Percentiles rank a stretch among this genome's conserved stretches.
These are phyloP conservation scores for Corynorhinus townsendii DNA, from an alignment of 2,113 vertebrate species.

Conservation along the genomic window DNA sequence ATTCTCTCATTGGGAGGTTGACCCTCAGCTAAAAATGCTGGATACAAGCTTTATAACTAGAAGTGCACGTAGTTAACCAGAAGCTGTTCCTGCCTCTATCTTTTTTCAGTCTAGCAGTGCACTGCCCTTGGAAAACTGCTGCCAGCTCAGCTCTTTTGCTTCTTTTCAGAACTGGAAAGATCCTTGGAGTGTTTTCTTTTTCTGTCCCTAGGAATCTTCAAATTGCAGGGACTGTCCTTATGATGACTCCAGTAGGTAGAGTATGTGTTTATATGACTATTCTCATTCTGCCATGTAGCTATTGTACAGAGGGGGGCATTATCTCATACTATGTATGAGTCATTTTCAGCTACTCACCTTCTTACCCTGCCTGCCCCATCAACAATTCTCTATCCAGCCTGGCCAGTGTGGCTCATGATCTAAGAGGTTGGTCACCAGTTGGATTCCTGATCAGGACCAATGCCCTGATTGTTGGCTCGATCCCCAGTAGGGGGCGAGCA, in stretches of 20 bases:
- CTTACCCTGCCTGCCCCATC: background rate
- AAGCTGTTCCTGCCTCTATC: background rate
- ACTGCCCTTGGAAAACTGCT: slow-evolving; percentile 34
- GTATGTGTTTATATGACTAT: background rate
- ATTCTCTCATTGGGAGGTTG: slow-evolving; percentile 32
- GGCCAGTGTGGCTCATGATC: too few species aligned
- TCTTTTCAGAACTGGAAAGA: slow-evolving; percentile 36
- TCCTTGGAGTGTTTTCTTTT: slow-evolving; percentile 27
- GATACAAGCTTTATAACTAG: slow-evolving; percentile 16
- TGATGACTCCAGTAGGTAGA: background rate
- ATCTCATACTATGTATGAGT: background rate
- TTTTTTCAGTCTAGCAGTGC: background rate
- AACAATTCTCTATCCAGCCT: background rate
- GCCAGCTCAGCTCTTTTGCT: slow-evolving; percentile 32
- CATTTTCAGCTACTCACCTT: background rate
- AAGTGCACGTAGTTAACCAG: background rate
- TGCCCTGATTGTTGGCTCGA: too few species aligned
- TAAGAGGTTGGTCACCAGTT: too few species aligned
- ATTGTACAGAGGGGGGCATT: background rate
- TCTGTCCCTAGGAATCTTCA: background rate
- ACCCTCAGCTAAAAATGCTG: slow-evolving; percentile 40
- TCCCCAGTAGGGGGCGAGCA: too few species aligned
- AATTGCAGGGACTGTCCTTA: background rate
- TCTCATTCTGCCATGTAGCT: background rate
- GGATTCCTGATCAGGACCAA: too few species aligned